phyloP scores from a whole-genome alignment of 92 coral and sea anemone species.

The Actinostola sp. region DNA sequence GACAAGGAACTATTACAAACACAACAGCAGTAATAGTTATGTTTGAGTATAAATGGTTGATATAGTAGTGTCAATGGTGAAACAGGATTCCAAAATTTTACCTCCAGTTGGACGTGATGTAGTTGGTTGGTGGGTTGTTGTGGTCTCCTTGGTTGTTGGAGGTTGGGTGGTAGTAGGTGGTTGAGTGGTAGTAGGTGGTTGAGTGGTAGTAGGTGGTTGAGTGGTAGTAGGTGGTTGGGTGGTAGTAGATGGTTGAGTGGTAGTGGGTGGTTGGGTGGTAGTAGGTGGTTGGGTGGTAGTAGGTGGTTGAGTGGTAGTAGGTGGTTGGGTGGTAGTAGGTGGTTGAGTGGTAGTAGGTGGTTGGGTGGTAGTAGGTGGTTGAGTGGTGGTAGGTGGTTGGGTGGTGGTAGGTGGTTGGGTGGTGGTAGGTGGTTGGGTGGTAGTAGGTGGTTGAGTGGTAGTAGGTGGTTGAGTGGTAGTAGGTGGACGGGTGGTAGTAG shows the following conservation, averaged over 20 bases:
- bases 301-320: constrained; percentile 7
- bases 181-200: background rate
- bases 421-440: constrained; percentile 18
- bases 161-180: background rate
- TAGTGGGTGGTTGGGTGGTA: constrained; percentile 16
- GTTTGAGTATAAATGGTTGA: no score
- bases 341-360: constrained; percentile 24
- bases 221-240: constrained; percentile 20
- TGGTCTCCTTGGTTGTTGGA: constrained; percentile 11
- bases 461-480: constrained; percentile 9
- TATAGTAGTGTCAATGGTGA: no score
- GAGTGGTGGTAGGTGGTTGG: constrained; percentile 6
- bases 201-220: constrained; percentile 5
- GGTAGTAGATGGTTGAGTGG: constrained; percentile 17
- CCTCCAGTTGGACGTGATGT: background rate
- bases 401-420: constrained; percentile 23
- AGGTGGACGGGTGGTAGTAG: constrained; percentile 19
- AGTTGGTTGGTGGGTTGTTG: constrained; percentile 9
- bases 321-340: constrained; percentile 19
- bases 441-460: constrained; percentile 19
- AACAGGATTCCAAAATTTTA: no score
- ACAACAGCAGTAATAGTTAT: background rate
- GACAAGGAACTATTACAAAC: background rate
- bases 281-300: constrained; percentile 14
- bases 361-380: constrained; percentile 19